Base-by-base conservation (phyloP, 2,797 vertebrate genomes). In the Chelon auratus region DNA sequence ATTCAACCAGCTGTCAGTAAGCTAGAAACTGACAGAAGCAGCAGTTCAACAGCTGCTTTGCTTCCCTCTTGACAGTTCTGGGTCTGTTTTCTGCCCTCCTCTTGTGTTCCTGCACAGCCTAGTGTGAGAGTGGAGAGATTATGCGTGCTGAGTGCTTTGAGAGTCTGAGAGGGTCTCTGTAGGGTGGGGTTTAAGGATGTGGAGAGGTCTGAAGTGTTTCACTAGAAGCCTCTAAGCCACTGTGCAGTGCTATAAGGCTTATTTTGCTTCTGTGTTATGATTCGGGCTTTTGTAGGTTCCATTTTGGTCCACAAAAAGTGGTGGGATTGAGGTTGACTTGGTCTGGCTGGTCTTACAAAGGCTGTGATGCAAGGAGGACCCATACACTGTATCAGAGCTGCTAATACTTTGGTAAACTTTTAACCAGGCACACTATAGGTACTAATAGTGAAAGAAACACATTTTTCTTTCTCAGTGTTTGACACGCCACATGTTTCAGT, bases 161-260 rank as follows among this genome's bases (percentile, higher is more conserved):
- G 86, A 85, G 82, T 82, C 73, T 90, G 83, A 85, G 84, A 83
- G 86, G 79, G 76, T 59, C 82, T 89, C 71, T 83, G 79, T 63
- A 87, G 79, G 58, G 42, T 76, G 72, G 50, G 63, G 82, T 84
- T 88, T 86, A 87, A 90, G 81, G 75, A 84, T 80, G 71, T 87
- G 82, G 69, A 89, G 86, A 85, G 84, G 63, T n/a, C 66, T 83
- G 68, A 62, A 87, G 85, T 82, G 83, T 80, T 88, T 89, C 78
- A 81, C 24, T 77, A 40, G 78, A 79, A 83, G 67, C 81, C 82
- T 78, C 40, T 75, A 70, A 88, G 81, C 78, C 77, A 51, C 80
- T 68, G 65, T 71, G 59, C 66, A 54, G 53, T 22, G 54, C 58
- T 59, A 50, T 50, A 4, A 33, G 54, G 77, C 75, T 78, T 73